Evolutionary conservation across 2,113 vertebrate species (phyloP), one percentile per base, ranked within the genome.

Genomic region (Leptodactylus fuscus): DNA sequence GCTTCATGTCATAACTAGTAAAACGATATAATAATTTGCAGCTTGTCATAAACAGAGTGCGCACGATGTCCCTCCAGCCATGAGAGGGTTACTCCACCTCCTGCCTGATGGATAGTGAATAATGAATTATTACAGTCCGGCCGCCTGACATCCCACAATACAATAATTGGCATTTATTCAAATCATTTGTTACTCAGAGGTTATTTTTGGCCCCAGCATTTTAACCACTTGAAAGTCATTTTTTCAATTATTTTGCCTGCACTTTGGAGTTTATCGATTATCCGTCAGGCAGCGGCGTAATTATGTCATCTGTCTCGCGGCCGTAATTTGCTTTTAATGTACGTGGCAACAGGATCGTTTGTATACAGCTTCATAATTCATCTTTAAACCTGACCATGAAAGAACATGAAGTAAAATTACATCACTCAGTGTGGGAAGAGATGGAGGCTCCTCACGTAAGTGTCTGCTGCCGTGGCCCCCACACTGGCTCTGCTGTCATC

Each of bases 301-400:
- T 85, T 85, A 85, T 71, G 83, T 85, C 62, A 85, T 85, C 83
- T 60, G 67, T 85, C 83, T 85, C 69, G 62, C 49, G 78, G 53
- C 74, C 51, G 62, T 85, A 85, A 85, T 85, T 85, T 85, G 83
- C 77, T 85, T 85, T 85, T 85, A 85, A 85, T 85, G 83, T 85
- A 85, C 55, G 83, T 85, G 74, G 83, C 65, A 85, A 85, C 83
- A 70, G 75, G 46, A 79, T 79, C 83, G 51, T 85, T 79, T 85
- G 83, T 85, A 69, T 85, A 62, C 75, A 32, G 75, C 75, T 51
- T 51, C 75, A 85, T 85, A 85, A 85, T 79, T 85, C 83, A 85
- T 85, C 74, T 85, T 79, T 79, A 85, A 85, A 85, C 58, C 74
- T 49, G 70, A 49, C 83, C 46, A 18, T 70, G 83, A 70, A 70